Evolutionary conservation across 2,888 invertebrate genomes (phyloP).

Genomic region (Rhodophaea formosa): DNA sequence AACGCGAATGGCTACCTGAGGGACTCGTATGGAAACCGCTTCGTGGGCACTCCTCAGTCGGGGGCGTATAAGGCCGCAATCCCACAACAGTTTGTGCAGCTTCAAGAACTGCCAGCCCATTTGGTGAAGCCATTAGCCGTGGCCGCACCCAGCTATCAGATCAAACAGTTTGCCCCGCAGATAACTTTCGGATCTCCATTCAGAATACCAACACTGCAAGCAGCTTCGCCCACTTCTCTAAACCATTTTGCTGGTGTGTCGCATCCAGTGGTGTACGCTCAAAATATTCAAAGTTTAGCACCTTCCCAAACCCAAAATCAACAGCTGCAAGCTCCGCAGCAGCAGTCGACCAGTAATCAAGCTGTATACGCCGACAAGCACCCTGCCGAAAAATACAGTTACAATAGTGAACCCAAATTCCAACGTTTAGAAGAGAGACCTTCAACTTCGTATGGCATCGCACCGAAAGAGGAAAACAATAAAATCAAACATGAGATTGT

Average conservation of each 20-base stretch:
- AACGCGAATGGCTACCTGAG: slow-evolving; percentile 55
- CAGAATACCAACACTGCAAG: slow-evolving; percentile 47
- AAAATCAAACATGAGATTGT: slow-evolving; percentile 28
- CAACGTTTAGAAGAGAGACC: slow-evolving; percentile 42
- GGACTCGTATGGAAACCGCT: slow-evolving; percentile 72
- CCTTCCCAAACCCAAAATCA: slow-evolving; percentile 38
- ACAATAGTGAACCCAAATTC: slow-evolving; percentile 42
- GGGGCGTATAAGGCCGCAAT: slow-evolving; percentile 56
- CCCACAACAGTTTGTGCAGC: slow-evolving; percentile 65
- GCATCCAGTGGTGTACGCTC: slow-evolving; percentile 49
- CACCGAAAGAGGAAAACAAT: neutral
- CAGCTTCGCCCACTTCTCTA: slow-evolving; percentile 40
- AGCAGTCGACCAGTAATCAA: slow-evolving; percentile 52
- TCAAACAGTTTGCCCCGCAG: slow-evolving; percentile 51
- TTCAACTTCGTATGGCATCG: neutral
- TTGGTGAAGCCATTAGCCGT: slow-evolving; percentile 63
- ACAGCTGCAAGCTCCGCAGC: slow-evolving; percentile 37
- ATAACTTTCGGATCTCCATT: slow-evolving; percentile 55
- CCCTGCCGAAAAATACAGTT: slow-evolving; percentile 38
- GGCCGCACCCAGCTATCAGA: slow-evolving; percentile 49
- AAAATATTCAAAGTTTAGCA: slow-evolving; percentile 44
- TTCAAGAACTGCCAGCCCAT: slow-evolving; percentile 68
- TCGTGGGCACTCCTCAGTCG: slow-evolving; percentile 54
- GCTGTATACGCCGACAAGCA: slow-evolving; percentile 42
- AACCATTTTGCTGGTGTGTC: slow-evolving; percentile 41